These are phyloP conservation scores for Halcyon leucocephala DNA, from an alignment of 2,797 vertebrate species.

Conservation along the genomic window DNA sequence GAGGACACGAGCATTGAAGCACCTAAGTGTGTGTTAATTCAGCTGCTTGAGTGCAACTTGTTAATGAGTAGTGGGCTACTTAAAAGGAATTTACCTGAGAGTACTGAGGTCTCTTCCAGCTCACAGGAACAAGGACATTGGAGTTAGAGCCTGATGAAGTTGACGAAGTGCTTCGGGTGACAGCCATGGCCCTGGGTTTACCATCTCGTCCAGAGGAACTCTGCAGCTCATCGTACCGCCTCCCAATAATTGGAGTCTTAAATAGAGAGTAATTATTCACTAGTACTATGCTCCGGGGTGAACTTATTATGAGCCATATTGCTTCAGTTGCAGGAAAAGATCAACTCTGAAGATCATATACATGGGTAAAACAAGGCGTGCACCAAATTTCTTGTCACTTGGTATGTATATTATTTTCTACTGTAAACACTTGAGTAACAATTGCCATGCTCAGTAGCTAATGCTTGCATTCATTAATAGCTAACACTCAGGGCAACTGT, in stretches of 20 bases:
- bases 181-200: slow-evolving; percentile 91
- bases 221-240: slow-evolving; percentile 94
- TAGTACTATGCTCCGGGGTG: neutral
- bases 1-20: neutral
- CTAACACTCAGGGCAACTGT: neutral
- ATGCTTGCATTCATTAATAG: neutral
- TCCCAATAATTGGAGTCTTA: slow-evolving; percentile 95
- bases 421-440: neutral
- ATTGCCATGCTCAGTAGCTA: neutral
- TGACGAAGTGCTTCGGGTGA: slow-evolving; percentile 96
- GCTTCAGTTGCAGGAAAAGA: neutral
- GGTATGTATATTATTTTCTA: neutral
- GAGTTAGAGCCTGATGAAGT: slow-evolving; percentile 97
- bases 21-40: neutral
- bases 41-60: neutral
- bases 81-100: slow-evolving; percentile 86
- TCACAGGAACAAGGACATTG: slow-evolving; percentile 96
- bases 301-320: neutral
- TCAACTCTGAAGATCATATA: neutral
- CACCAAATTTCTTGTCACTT: neutral
- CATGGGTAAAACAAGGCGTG: neutral
- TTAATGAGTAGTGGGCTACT: neutral
- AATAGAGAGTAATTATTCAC: slow-evolving; percentile 17
- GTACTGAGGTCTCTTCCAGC: slow-evolving; percentile 96
- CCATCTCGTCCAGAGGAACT: slow-evolving; percentile 90